Evolutionary conservation across 92 coral and sea anemone species (phyloP).

Genomic region (Plumapathes pennacea): DNA sequence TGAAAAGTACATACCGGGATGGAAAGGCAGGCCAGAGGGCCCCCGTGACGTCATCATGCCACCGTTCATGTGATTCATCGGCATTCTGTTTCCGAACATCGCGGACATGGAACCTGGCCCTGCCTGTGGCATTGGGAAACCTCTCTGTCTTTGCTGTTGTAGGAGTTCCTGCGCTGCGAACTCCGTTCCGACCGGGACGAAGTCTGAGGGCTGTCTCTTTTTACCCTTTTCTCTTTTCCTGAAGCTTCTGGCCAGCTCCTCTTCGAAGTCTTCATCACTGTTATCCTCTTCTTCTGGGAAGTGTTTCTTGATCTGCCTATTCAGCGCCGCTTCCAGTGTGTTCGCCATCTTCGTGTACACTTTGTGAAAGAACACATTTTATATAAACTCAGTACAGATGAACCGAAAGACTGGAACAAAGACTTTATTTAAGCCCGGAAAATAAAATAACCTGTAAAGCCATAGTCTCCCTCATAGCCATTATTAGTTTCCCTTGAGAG

Average conservation of each 20-base stretch:
- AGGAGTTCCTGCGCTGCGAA: constrained; percentile 3
- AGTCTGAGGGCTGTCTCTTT: constrained; percentile 42
- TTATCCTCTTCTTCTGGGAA: constrained; percentile 97
- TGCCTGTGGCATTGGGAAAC: constrained; percentile 7
- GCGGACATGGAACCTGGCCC: constrained; percentile 32
- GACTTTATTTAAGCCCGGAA: no score
- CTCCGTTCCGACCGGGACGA: no score
- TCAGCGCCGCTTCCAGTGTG: constrained; percentile 88
- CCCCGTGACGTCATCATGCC: constrained; percentile 59
- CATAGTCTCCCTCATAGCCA: no score
- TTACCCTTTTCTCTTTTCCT: constrained; percentile 68
- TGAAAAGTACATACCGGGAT: constrained; percentile 67
- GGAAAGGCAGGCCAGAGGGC: constrained; percentile 64
- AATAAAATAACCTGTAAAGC: no score
- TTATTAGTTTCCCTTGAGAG: no score
- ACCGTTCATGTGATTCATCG: constrained; percentile 64
- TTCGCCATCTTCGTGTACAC: constrained; percentile 98
- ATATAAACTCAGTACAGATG: no score
- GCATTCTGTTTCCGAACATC: constrained; percentile 43
- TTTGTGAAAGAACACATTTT: no score
- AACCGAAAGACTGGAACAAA: no score
- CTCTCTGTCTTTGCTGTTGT: background rate
- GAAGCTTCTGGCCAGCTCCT: constrained; percentile 78
- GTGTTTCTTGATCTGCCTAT: constrained; percentile 91
- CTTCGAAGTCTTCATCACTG: constrained; percentile 97